Base-by-base conservation (phyloP, 2,888 invertebrate species). In the Fragum whitleyi region DNA sequence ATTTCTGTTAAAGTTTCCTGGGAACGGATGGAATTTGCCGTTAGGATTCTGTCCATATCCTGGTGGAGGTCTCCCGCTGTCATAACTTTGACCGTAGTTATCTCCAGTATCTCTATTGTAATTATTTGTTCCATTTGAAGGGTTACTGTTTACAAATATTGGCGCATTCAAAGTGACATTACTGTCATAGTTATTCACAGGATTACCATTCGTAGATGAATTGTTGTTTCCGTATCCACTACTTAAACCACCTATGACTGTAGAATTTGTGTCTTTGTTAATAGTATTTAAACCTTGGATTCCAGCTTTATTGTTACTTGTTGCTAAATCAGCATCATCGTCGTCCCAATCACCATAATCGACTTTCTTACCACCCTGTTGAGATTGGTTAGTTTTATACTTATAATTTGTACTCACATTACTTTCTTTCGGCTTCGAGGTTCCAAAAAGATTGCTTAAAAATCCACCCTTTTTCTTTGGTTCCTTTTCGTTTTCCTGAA, bases 261-360 rank as follows among this genome's bases (percentile, higher is more conserved):
- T 61, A 9, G 29, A 29, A 16, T 61, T 61, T 6, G 9, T 9
- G 19, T 14, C 7, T 19, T 61, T 26, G 16, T 61, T 29, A 28
- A 32, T 14, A 19, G 61, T 14, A 29, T 32, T 28, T 19, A 2
- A 9, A 14, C 2, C 7, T 23, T 29, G 29, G 32, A 3, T 65
- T 1, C 29, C 21, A 3, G 65, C 3, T 9, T 32, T 11, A 39
- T n/a, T 5, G 21, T n/a, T 47, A 3, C 2, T 47, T 47, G 47
- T 9, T 9, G 14, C 47, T 9, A 47, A 9, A 9, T 19, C 47
- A 47, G 47, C 69, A 7, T 32, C 55, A 16, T 51, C 51, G 19
- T 67, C 73, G 14, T 68, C 80, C 80, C 80, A 80, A 53, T 76
- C 76, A 39, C 76, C 80, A 62, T 68, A 69, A 62, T 80, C 76